Evolutionary conservation across 2,888 invertebrate species (phyloP).

Genomic region (Pristionchus maxplancki): DNA sequence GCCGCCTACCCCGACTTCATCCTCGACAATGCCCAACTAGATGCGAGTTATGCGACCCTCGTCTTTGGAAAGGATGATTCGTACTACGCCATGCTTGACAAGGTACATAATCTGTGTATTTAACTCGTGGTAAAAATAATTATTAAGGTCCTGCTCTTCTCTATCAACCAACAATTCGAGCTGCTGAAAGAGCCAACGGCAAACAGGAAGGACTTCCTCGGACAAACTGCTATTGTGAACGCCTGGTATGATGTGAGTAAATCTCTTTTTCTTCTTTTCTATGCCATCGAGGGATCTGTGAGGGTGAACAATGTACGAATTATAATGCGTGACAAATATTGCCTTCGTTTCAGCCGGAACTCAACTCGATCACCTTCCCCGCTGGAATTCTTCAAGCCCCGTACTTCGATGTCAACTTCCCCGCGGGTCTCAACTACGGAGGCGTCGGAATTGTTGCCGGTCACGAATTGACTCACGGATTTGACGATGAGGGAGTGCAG

Average conservation of each 20-base stretch:
- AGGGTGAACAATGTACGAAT: no score
- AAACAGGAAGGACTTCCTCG: slow-evolving; percentile 68
- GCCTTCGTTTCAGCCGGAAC: slow-evolving; percentile 64
- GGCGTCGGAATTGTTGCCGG: slow-evolving; percentile 95
- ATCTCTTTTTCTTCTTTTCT: not conserved
- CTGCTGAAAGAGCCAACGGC: slow-evolving; percentile 40
- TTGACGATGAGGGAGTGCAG: slow-evolving; percentile 85
- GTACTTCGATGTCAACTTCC: slow-evolving; percentile 72
- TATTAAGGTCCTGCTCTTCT: not conserved
- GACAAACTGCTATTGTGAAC: slow-evolving; percentile 71
- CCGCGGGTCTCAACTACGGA: slow-evolving; percentile 83
- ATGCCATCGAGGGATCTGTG: not conserved
- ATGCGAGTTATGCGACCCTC: slow-evolving; percentile 58
- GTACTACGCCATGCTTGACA: slow-evolving; percentile 62
- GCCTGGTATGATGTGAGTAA: slow-evolving; percentile 68
- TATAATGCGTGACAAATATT: no score
- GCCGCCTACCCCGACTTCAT: slow-evolving; percentile 71
- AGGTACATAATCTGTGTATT: slow-evolving; percentile 43
- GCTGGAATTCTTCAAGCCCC: slow-evolving; percentile 72
- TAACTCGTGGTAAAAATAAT: no score
- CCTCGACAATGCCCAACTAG: slow-evolving; percentile 55
- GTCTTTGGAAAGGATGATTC: slow-evolving; percentile 57
- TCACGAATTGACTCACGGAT: slow-evolving; percentile 95
- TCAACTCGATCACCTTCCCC: slow-evolving; percentile 75
- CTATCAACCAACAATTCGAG: not conserved